Evolutionary conservation across 2,797 vertebrate genomes (phyloP).

Genomic region (Rhinophrynus dorsalis): DNA sequence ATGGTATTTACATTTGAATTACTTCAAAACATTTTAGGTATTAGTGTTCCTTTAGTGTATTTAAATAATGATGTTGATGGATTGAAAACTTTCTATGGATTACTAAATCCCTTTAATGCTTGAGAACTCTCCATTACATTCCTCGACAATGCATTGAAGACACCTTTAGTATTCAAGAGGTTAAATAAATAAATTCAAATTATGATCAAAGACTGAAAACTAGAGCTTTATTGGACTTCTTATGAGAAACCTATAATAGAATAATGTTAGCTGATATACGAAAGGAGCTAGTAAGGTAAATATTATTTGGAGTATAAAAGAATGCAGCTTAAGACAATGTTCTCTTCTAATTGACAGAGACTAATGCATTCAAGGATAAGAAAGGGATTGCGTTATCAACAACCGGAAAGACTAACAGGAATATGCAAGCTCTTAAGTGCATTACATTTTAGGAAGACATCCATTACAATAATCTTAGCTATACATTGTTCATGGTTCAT

Average conservation of each 20-base stretch:
- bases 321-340: constrained; percentile 1
- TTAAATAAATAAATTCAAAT: too few relatives aligned
- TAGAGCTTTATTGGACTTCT: too few relatives aligned
- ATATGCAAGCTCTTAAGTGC: not conserved
- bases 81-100: too few relatives aligned
- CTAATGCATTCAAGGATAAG: constrained; percentile 19
- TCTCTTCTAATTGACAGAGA: constrained; percentile 26
- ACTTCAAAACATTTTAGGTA: too few relatives aligned
- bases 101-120: too few relatives aligned
- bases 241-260: not conserved
- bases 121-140: too few relatives aligned
- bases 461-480: constrained; percentile 7
- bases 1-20: too few relatives aligned
- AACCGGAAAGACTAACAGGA: constrained; percentile 6
- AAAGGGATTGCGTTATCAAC: constrained; percentile 21
- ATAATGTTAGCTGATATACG: constrained; percentile 10
- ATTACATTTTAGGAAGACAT: constrained; percentile 15
- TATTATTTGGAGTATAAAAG: constrained; percentile 10
- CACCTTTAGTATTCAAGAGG: too few relatives aligned
- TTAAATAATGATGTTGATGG: too few relatives aligned
- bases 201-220: too few relatives aligned
- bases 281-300: not conserved
- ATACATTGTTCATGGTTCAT: constrained; percentile 2
- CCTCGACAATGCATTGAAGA: too few relatives aligned
- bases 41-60: not conserved